phyloP scores from a whole-genome alignment of 2,113 vertebrate genomes.

The Tachuris rubrigastra region DNA sequence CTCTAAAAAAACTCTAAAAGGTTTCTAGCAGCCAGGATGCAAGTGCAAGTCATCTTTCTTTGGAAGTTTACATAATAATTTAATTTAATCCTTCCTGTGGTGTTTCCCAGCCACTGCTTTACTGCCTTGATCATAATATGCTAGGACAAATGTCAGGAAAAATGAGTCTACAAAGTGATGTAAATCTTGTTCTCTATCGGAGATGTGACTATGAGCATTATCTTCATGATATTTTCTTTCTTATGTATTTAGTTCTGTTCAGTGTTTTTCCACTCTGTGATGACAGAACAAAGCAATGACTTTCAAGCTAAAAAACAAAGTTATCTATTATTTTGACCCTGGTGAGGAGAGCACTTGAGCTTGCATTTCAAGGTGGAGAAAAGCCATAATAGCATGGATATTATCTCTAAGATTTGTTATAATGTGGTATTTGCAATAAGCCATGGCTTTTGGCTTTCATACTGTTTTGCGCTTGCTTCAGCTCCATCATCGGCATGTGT shows the following conservation, averaged over 20 bases:
- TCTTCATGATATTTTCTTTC: constrained; percentile 54
- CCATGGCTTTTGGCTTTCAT: background rate
- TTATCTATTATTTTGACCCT: background rate
- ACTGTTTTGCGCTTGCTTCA: background rate
- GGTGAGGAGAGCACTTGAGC: background rate
- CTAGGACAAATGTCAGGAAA: constrained; percentile 74
- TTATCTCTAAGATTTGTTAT: background rate
- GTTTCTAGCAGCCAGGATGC: constrained; percentile 11
- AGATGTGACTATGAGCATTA: constrained; percentile 70
- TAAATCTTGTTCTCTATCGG: constrained; percentile 56
- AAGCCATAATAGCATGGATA: background rate
- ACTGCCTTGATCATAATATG: constrained; percentile 65
- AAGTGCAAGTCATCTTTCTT: constrained; percentile 29
- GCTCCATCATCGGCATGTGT: background rate
- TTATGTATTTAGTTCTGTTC: constrained; percentile 6
- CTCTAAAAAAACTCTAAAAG: constrained; percentile 13
- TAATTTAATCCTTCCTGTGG: constrained; percentile 51
- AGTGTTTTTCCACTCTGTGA: background rate
- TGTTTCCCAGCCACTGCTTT: constrained; percentile 42
- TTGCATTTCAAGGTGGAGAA: background rate
- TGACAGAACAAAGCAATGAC: constrained; percentile 25
- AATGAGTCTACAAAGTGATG: constrained; percentile 60
- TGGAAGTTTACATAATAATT: constrained; percentile 69
- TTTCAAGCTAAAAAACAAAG: constrained; percentile 34
- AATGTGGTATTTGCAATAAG: background rate